Base-by-base conservation (phyloP, 2,113 vertebrate species). In the Illadopsis cleaveri region DNA sequence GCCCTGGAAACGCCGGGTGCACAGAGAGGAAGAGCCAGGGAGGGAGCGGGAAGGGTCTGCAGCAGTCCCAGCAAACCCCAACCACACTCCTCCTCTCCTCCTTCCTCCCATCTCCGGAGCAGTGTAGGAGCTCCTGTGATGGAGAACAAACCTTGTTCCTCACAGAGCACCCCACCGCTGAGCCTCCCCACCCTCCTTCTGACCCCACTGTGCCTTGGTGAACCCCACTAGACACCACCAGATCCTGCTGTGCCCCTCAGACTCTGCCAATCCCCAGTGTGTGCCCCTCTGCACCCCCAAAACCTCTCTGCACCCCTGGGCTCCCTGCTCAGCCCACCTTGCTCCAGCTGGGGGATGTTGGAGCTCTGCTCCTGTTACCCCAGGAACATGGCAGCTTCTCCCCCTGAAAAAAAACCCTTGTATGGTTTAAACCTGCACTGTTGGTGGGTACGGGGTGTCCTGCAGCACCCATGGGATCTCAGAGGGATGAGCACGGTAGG, bases 381-480 rank as follows among this genome's bases (percentile, higher is more conserved):
- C 2, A 4, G 6, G 37, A 33, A 1, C 47, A 5, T 4, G 1
- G 1, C 0, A 11, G 22, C 40, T 45, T 71, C 50, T 31, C 4
- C 10, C 11, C 20, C 12, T 1, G 1, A 8, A 22, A 20, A 53
- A 25, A 45, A 4, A 0, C 0, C 51, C 18, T 33, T 0, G 0
- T 19, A 13, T 19, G 23, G 0, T 5, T 23, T 60, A 5, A n/a
- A n/a, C 8, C 75, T 11, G n/a, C 54, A 45, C 24, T 2, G 0
- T 0, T 9, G 56, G 23, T 16, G 83, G 60, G 27, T 60, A 11
- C 45, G 2, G 83, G 42, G 10, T 22, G 56, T 20, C 56, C 76
- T 44, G 45, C 61, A 44, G 87, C 80, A 8, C 65, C 56, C 10
- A 0, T 0, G 38, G 84, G 31, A 10, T n/a, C 76, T 28, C 4